phyloP scores from a whole-genome alignment of 2,888 invertebrate genomes.

The Drosophila quasianomalipes region DNA sequence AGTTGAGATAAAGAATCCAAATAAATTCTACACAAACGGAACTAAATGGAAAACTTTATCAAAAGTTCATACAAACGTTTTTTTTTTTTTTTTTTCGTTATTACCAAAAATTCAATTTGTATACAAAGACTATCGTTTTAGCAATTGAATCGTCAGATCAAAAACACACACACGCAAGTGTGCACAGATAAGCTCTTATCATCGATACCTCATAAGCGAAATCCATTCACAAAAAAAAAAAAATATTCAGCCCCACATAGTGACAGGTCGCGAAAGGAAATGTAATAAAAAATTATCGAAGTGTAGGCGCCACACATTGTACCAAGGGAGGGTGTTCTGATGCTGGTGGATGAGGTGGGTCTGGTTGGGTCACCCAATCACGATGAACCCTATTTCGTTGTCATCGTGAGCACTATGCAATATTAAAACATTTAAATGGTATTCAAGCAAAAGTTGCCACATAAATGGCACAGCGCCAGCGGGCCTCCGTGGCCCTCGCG shows the following conservation, averaged over 20 bases:
- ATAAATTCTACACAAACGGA: neutral
- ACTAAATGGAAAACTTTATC: neutral
- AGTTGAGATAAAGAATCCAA: neutral
- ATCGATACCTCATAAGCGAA: conserved; percentile 9
- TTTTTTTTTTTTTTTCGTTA: accelerated
- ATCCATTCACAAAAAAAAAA: conserved; percentile 4
- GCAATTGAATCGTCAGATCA: neutral
- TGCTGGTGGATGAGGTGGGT: neutral
- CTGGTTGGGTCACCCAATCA: conserved; percentile 26
- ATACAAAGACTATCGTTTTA: neutral
- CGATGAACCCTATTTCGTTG: conserved; percentile 20
- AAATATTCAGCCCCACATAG: neutral
- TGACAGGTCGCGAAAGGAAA: conserved; percentile 19
- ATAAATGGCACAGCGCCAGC: conserved; percentile 57
- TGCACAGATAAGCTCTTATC: neutral
- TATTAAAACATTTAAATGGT: conserved; percentile 67
- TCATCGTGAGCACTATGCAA: conserved; percentile 58
- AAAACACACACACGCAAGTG: neutral
- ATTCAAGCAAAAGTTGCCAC: conserved; percentile 52
- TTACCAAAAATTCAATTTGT: neutral
- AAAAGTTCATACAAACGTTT: neutral
- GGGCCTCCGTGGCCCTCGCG: neutral
- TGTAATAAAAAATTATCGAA: conserved; percentile 69
- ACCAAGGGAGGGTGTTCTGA: neutral
- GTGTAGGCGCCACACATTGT: conserved; percentile 24